These are phyloP conservation scores for Neosilurus mollespiculum DNA, from an alignment of 2,797 vertebrate species.

Conservation along the genomic window DNA sequence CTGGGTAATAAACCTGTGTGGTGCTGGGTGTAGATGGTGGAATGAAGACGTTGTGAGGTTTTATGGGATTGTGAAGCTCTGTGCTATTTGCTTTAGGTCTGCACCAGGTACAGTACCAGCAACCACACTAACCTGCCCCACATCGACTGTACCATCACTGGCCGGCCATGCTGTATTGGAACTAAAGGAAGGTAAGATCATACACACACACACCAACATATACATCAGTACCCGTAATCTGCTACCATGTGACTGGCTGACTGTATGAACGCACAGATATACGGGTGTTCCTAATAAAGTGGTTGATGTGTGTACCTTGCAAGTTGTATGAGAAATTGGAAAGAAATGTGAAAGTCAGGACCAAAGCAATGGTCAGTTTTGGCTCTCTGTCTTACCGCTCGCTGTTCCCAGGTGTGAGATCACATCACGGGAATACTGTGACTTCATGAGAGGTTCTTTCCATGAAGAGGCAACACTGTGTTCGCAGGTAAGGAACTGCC, in stretches of 20 bases:
- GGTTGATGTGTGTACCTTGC: background rate
- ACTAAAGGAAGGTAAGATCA: conserved; percentile 91
- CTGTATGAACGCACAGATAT: background rate
- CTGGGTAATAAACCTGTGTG: background rate
- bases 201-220: conserved; percentile 62
- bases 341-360: background rate
- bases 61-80: conserved; percentile 80
- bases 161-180: conserved; percentile 95
- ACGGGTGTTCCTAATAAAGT: background rate
- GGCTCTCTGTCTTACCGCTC: background rate
- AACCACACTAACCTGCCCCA: conserved; percentile 96
- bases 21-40: background rate
- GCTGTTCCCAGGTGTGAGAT: conserved; percentile 88
- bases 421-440: conserved; percentile 96
- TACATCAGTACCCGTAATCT: no score
- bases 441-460: conserved; percentile 97
- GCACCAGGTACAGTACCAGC: conserved; percentile 88
- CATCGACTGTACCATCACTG: conserved; percentile 94
- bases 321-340: background rate
- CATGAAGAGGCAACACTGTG: conserved; percentile 96
- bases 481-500: conserved; percentile 82
- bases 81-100: conserved; percentile 74
- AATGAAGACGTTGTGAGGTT: conserved; percentile 57
- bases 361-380: background rate
- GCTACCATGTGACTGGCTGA: no score